Percentiles rank a stretch among this genome's conserved stretches.
phyloP scores from a whole-genome alignment of 2,113 vertebrate species.

The Bubalus kerabau region DNA sequence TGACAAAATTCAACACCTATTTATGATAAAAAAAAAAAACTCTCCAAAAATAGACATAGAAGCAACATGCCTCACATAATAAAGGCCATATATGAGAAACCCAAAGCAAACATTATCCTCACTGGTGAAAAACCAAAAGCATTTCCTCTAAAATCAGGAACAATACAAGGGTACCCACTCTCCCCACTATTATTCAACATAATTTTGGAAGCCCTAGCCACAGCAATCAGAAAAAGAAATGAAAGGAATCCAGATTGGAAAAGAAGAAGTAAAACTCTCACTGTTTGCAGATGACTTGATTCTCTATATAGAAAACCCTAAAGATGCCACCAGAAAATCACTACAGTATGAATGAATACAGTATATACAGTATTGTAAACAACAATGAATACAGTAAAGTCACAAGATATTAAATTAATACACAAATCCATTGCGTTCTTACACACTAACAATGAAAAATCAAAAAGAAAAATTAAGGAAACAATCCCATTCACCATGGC shows the following conservation, averaged over 20 bases:
- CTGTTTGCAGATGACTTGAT: background rate
- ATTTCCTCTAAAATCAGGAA: background rate
- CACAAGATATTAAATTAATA: background rate
- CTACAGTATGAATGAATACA: background rate
- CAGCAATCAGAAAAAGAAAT: background rate
- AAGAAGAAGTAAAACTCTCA: background rate
- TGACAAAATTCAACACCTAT: background rate
- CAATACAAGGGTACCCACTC: background rate
- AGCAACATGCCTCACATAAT: background rate
- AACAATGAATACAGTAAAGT: background rate
- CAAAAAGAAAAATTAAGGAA: background rate
- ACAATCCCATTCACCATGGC: background rate
- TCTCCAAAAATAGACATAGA: background rate
- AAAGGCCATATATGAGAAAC: background rate
- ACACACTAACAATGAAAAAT: background rate
- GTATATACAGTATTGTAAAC: background rate
- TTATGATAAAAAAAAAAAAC: background rate
- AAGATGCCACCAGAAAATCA: background rate
- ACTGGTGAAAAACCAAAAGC: background rate
- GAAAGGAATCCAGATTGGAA: background rate
- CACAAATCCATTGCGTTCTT: background rate
- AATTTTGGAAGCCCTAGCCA: background rate
- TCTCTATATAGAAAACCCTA: background rate
- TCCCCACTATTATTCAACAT: background rate
- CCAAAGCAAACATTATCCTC: background rate